Evolutionary conservation across 2,888 invertebrate genomes (phyloP).

Genomic region (Scaptodrosophila latifasciaeformis): DNA sequence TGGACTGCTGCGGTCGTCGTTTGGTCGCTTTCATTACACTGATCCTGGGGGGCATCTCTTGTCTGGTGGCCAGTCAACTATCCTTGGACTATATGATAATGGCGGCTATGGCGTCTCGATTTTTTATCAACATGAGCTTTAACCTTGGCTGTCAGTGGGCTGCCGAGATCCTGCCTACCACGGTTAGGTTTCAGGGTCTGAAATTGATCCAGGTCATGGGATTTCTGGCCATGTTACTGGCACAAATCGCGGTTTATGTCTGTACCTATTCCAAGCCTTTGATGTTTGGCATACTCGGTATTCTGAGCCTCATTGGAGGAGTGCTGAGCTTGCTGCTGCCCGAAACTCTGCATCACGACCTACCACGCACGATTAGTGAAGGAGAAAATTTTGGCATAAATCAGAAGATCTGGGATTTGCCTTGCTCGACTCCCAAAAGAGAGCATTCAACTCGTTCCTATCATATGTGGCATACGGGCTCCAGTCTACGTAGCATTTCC

Average conservation of each 20-base stretch:
- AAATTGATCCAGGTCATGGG: slow-evolving; percentile 92
- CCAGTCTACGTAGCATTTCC: slow-evolving; percentile 44
- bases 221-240: slow-evolving; percentile 86
- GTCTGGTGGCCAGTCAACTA: slow-evolving; percentile 79
- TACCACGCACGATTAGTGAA: slow-evolving; percentile 90
- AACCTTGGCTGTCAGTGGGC: slow-evolving; percentile 94
- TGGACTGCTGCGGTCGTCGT: slow-evolving; percentile 86
- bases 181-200: slow-evolving; percentile 90
- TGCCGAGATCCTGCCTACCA: slow-evolving; percentile 90
- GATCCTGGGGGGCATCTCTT: slow-evolving; percentile 87
- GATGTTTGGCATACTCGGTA: slow-evolving; percentile 77
- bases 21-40: slow-evolving; percentile 90
- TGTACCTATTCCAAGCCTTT: slow-evolving; percentile 78
- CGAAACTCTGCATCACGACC: slow-evolving; percentile 88
- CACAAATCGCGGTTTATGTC: slow-evolving; percentile 90
- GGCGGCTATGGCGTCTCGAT: slow-evolving; percentile 87
- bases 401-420: slow-evolving; percentile 87
- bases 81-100: slow-evolving; percentile 82
- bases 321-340: slow-evolving; percentile 85
- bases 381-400: slow-evolving; percentile 88
- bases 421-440: slow-evolving; percentile 80
- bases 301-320: slow-evolving; percentile 84
- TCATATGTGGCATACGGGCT: slow-evolving; percentile 40
- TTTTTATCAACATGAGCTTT: slow-evolving; percentile 92
- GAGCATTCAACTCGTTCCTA: slow-evolving; percentile 49